Conservation (phyloP, 2,113 vertebrate species). For the Zootoca vivipara region DNA sequence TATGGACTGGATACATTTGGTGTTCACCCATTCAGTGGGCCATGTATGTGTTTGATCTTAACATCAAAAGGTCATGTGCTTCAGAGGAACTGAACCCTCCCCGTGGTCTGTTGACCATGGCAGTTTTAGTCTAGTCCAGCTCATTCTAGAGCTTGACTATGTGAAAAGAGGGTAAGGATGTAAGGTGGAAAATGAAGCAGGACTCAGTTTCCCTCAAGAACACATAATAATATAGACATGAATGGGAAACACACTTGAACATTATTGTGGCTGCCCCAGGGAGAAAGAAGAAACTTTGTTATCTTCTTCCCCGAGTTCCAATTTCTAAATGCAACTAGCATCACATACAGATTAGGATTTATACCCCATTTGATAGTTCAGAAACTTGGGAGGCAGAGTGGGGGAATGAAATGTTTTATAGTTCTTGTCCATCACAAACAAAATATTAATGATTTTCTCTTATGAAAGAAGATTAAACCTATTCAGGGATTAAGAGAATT, state of each 20-base stretch:
- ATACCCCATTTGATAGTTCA: constrained; percentile 12
- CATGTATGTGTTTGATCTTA: neutral
- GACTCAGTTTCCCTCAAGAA: neutral
- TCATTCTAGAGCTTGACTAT: neutral
- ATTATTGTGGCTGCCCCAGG: neutral
- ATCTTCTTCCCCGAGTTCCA: neutral
- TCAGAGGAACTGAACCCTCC: neutral
- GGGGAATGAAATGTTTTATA: constrained; percentile 33
- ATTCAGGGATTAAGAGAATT: constrained; percentile 36
- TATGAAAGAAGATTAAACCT: constrained; percentile 39
- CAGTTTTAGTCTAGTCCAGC: no score
- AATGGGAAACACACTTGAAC: neutral
- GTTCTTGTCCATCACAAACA: neutral
- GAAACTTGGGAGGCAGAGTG: constrained; percentile 1
- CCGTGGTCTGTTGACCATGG: no score
- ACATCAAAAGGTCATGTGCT: neutral
- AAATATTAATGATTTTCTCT: constrained; percentile 26
- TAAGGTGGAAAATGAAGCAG: neutral
- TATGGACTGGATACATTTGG: no score
- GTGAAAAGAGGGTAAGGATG: neutral
- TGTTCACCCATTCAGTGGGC: neutral
- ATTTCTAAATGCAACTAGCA: neutral
- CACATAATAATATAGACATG: no score
- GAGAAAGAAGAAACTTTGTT: constrained; percentile 19
- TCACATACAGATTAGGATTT: constrained; percentile 15